Evolutionary conservation across 37 sponge, comb jelly and placozoan species (phyloP), one percentile per base, ranked within the genome.

Genomic region (Bolinopsis microptera): DNA sequence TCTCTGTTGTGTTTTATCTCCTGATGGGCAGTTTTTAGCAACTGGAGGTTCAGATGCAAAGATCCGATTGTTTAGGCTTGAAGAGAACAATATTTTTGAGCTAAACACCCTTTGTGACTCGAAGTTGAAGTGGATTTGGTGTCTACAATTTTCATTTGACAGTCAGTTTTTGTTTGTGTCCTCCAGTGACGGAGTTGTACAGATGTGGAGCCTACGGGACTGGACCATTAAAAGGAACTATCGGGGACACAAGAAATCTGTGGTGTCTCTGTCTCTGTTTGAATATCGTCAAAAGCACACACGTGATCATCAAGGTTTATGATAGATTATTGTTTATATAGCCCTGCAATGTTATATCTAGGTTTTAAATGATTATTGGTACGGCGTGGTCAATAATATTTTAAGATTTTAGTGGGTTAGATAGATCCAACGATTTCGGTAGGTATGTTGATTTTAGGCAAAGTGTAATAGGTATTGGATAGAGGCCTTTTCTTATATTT

Each of bases 1-100:
- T 0, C 35, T 86, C 21, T 86, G 90, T 30, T 39, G 41, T 86
- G 61, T 41, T 23, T 40, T 86, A 48, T 86, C 90, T 27, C 90
- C 38, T 9, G 90, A 86, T 86, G 90, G 90, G 1, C 90, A 41
- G 26, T 40, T 40, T 39, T 18, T 86, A 34, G 90, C 90, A 9
- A 86, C 90, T 39, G 90, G 90, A 8, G 90, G 90, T 86, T 39
- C 90, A 86, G 90, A 86, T 86, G 61, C 25, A 39, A 86, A 39
- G 36, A 41, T 86, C 39, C 36, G 26, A 24, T 33, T 86, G 27
- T 86, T 86, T 13, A 86, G 3, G 41, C n/a, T 86, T 8, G 90
- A 86, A n/a, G 90, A 38, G 48, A 39, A 23, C 22, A 39, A 26
- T 24, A 39, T 86, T 27, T 41, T 39, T 39, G 90, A 86, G 48